Base-by-base conservation (phyloP, 2,888 invertebrate genomes). In the Halocaridina rubra region DNA sequence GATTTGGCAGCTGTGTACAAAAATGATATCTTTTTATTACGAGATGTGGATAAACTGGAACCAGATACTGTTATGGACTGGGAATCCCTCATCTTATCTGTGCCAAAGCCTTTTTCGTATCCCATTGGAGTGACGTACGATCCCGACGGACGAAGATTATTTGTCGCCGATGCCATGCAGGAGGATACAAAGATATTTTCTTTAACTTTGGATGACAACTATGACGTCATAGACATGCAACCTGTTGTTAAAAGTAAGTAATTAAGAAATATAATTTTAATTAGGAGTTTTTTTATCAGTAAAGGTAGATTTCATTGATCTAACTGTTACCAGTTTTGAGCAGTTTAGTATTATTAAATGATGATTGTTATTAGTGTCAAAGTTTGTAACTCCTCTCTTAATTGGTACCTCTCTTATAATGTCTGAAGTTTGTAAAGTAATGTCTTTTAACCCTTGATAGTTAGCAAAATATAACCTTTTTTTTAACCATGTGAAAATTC, bases 1-100 rank as follows among this genome's bases (percentile, higher is more conserved):
- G 84, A 84, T 59, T 39, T 84, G 32, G 69, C 57, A 53, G 84
- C 76, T 53, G 80, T 76, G 19, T 84, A 84, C 59, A 27, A 53
- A 22, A 24, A 59, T 16, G 30, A 75, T 24, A 33, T 84, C 53
- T 24, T 76, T 7, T 32, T 75, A 8, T 24, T 84, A 24, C 64
- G 71, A 4, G 69, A 57, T 67, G 84, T 74, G 27, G 69, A 84
- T 27, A 69, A 30, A 27, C 33, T 57, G 19, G 10, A 27, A 2
- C 75, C 46, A 27, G 27, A 67, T 22, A 64, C 24, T 10, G 72
- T 80, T 24, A 59, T 59, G 13, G 10, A 19, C 10, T 75, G 75
- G 84, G 39, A 80, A 33, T n/a, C 64, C 1, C 64, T 57, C 13
- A 33, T 27, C 2, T 4, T 80, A 4, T 33, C 32, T 16, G 74